Evolutionary conservation across 2,797 vertebrate genomes (phyloP).

Genomic region (Morus bassanus): DNA sequence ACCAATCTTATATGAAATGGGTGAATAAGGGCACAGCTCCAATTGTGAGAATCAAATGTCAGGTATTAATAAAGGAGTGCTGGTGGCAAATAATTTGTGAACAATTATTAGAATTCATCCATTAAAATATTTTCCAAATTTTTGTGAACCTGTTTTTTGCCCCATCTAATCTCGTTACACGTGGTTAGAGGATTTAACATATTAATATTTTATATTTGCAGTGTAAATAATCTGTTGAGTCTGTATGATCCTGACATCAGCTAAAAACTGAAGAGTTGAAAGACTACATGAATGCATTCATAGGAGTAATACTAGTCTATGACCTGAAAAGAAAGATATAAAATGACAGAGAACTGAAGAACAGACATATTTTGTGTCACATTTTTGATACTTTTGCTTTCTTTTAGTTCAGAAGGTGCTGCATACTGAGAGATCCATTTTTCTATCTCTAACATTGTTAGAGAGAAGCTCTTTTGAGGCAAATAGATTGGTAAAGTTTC

Average conservation of each 20-base stretch:
- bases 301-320: not conserved
- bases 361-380: not conserved
- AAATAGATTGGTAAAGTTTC: not conserved
- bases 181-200: not conserved
- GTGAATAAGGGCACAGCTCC: not conserved
- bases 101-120: not conserved
- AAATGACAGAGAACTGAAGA: not conserved
- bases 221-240: not conserved
- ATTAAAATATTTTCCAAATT: not conserved
- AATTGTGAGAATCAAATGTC: not conserved
- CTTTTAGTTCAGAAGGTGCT: not conserved
- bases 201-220: not conserved
- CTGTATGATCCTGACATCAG: not conserved
- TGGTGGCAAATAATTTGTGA: not conserved
- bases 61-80: not conserved
- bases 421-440: not conserved
- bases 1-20: not conserved
- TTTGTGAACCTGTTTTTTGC: not conserved
- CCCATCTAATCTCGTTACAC: not conserved
- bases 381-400: not conserved
- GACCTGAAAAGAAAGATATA: not conserved
- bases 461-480: not conserved
- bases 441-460: not conserved
- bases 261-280: not conserved
- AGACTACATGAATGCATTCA: not conserved